phyloP scores from a whole-genome alignment of 2,888 invertebrate genomes.

The Macrosoma leucophasiata region DNA sequence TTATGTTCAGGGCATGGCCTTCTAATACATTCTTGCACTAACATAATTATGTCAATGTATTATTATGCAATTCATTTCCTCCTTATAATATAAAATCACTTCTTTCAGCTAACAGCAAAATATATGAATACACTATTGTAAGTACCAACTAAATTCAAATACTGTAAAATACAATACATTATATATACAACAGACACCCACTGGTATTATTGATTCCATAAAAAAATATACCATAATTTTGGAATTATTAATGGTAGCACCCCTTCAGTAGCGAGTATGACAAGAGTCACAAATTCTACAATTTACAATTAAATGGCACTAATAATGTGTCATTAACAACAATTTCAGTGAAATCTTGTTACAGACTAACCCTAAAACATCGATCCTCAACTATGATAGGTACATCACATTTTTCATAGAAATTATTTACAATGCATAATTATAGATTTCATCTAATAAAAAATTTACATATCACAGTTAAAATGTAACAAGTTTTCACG shows the following conservation, averaged over 20 bases:
- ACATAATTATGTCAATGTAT: constrained; percentile 70
- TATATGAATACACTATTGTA: constrained; percentile 72
- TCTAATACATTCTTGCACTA: constrained; percentile 67
- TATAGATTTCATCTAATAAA: constrained; percentile 71
- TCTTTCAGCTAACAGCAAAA: constrained; percentile 68
- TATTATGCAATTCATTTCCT: constrained; percentile 69
- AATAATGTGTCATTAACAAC: constrained; percentile 70
- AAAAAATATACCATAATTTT: constrained; percentile 73
- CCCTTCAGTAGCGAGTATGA: constrained; percentile 77
- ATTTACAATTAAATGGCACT: constrained; percentile 75
- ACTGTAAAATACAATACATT: constrained; percentile 73
- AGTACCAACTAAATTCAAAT: constrained; percentile 73
- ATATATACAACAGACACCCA: constrained; percentile 73
- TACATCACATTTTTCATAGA: constrained; percentile 63
- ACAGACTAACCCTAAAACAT: constrained; percentile 70
- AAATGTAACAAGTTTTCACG: constrained; percentile 75
- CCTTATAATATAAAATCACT: constrained; percentile 73
- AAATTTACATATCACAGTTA: constrained; percentile 74
- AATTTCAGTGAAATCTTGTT: constrained; percentile 73
- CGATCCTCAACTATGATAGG: constrained; percentile 56
- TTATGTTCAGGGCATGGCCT: constrained; percentile 67
- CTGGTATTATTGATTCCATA: constrained; percentile 73
- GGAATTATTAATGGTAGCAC: constrained; percentile 77
- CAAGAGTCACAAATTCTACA: constrained; percentile 75
- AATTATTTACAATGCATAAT: constrained; percentile 67